Percentiles rank a stretch among this genome's conserved stretches.
Evolutionary conservation across 2,113 vertebrate genomes (phyloP).

Genomic region (Monopterus albus): DNA sequence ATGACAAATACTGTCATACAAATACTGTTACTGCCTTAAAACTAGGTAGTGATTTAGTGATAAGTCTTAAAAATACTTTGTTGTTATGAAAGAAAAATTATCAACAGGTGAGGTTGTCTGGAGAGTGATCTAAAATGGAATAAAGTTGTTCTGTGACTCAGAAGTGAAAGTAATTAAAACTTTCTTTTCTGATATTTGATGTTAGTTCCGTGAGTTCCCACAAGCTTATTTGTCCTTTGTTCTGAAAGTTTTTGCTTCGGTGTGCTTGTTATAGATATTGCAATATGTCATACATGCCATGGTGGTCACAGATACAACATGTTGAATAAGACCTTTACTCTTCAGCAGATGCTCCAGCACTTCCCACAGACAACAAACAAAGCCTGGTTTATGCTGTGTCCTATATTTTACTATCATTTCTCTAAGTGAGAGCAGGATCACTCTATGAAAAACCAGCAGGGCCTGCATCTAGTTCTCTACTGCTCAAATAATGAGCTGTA

Average conservation of each 20-base stretch:
- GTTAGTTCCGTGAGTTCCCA: background rate
- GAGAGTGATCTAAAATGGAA: background rate
- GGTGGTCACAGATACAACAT: constrained; percentile 39
- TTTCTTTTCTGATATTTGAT: background rate
- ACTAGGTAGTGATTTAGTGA: no score
- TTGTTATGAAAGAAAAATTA: no score
- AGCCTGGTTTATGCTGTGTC: background rate
- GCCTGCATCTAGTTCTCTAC: no score
- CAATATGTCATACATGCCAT: constrained; percentile 5
- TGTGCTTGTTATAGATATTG: background rate
- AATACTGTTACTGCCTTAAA: no score
- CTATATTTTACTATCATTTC: background rate
- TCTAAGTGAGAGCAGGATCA: background rate
- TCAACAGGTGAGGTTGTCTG: no score
- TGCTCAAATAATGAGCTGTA: no score
- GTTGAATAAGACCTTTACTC: constrained; percentile 34
- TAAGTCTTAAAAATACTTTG: no score
- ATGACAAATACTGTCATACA: no score
- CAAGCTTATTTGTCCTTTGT: constrained; percentile 2
- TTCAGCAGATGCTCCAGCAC: background rate
- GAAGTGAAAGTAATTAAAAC: background rate
- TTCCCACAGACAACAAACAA: constrained; percentile 13
- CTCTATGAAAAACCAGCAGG: no score
- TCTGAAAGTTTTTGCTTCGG: constrained; percentile 11
- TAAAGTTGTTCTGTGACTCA: background rate